Percentiles rank a stretch among this genome's conserved stretches.
These are phyloP conservation scores for Kobus ellipsiprymnus DNA, from an alignment of 2,113 vertebrate species.

Conservation along the genomic window DNA sequence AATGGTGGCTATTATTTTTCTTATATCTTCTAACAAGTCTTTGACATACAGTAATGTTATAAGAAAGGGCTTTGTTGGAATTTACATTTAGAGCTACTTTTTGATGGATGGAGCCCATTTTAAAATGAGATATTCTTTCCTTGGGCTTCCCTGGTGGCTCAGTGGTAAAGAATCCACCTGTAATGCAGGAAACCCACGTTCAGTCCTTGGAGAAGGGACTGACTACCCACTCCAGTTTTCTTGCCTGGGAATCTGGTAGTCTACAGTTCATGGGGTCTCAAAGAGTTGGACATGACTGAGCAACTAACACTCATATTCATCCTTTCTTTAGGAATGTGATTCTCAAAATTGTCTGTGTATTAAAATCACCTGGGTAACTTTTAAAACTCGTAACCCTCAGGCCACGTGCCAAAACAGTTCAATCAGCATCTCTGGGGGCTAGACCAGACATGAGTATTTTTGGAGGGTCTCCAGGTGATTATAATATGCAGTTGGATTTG, in stretches of 20 bases:
- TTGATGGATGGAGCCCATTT: background rate
- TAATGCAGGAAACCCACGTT: background rate
- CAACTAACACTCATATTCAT: background rate
- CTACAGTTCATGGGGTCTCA: background rate
- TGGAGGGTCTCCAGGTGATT: background rate
- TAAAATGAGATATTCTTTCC: background rate
- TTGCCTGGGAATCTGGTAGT: background rate
- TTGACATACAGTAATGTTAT: background rate
- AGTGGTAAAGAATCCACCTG: background rate
- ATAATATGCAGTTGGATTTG: background rate
- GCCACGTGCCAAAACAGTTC: background rate
- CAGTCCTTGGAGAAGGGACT: background rate
- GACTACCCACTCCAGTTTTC: background rate
- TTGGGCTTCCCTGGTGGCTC: background rate
- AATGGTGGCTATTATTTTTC: slow-evolving; percentile 32
- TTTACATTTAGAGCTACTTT: background rate
- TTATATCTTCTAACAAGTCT: background rate
- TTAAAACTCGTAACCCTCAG: background rate
- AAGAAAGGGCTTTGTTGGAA: background rate
- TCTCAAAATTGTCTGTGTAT: background rate
- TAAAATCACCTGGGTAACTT: background rate
- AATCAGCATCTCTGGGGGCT: background rate
- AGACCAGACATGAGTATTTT: background rate
- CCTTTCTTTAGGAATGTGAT: background rate
- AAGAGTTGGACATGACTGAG: background rate